Conservation (phyloP, 2,888 invertebrate species). For the Drosophila fungiperda region DNA sequence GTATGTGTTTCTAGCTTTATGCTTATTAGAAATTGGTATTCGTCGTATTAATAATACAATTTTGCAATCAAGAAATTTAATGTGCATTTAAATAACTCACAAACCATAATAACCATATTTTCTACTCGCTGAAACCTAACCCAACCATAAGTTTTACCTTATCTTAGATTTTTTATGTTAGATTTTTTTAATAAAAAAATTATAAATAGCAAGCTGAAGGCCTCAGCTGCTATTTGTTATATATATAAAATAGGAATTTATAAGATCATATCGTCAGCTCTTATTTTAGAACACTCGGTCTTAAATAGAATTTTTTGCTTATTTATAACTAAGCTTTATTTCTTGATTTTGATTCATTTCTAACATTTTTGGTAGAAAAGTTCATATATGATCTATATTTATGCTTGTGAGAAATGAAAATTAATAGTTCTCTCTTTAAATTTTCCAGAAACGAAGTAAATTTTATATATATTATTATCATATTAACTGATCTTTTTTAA, state of each 20-base stretch:
- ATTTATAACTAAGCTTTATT: not conserved
- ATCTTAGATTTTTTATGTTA: not conserved
- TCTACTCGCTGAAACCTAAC: too few relatives aligned
- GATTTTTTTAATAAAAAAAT: accelerated
- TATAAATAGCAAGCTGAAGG: not conserved
- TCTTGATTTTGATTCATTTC: not conserved
- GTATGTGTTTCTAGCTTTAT: not conserved
- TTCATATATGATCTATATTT: not conserved
- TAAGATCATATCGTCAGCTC: not conserved
- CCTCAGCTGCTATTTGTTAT: not conserved
- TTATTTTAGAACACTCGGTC: not conserved
- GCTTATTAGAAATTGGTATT: not conserved
- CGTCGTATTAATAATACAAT: not conserved
- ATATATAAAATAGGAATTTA: too few relatives aligned
- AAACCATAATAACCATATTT: not conserved
- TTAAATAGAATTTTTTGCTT: not conserved
- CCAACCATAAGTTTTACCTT: not conserved
- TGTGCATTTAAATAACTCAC: not conserved
- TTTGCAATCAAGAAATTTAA: not conserved
- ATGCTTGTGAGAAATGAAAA: not conserved
- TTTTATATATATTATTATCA: too few relatives aligned
- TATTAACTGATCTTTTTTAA: not conserved
- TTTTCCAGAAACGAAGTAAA: too few relatives aligned
- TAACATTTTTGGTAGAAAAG: not conserved
- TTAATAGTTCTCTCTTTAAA: not conserved